Base-by-base conservation (phyloP, 2,888 invertebrate species). In the Leptinotarsa peninsularis region DNA sequence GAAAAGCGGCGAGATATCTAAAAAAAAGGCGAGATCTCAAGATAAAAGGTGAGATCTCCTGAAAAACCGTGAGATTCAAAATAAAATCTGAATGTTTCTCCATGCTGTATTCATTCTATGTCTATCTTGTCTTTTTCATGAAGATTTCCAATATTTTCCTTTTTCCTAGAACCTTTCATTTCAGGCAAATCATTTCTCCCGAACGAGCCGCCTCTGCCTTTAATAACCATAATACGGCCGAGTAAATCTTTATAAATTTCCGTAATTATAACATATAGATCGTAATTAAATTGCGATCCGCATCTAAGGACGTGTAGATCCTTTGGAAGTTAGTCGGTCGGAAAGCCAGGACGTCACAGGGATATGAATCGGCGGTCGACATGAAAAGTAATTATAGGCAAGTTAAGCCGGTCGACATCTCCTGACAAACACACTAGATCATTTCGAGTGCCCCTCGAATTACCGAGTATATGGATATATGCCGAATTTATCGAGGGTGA, bases 241-340 rank as follows among this genome's bases (percentile, higher is more conserved):
- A 85, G 83, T 85, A 87, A 87, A 87, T 87, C 87, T 86, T 87
- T 87, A 87, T 87, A 86, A 87, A 87, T 88, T 87, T 85, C 83
- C 85, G 83, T 88, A 88, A 87, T 87, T 87, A 87, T 87, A 87
- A 87, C 87, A 86, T 87, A 86, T 87, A 85, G 86, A 85, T 86
- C 83, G 87, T 87, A 87, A 88, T 88, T 88, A 88, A 87, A 88
- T 88, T 85, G 86, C 85, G 72, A 77, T 79, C 84, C 83, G 83
- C 83, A 85, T 85, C 83, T 83, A 84, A 85, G 84, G 78, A 81
- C 81, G 56, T 21, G 67, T 54, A 66, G 76, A 71, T 63, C 79
- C 84, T 85, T 86, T 86, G 82, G 84, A 72, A 81, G 81, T 82
- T 82, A 84, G 77, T 85, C 85, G 81, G 81, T 81, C 83, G 85